phyloP scores from a whole-genome alignment of 2,797 vertebrate genomes.

The Acipenser oxyrinchus region DNA sequence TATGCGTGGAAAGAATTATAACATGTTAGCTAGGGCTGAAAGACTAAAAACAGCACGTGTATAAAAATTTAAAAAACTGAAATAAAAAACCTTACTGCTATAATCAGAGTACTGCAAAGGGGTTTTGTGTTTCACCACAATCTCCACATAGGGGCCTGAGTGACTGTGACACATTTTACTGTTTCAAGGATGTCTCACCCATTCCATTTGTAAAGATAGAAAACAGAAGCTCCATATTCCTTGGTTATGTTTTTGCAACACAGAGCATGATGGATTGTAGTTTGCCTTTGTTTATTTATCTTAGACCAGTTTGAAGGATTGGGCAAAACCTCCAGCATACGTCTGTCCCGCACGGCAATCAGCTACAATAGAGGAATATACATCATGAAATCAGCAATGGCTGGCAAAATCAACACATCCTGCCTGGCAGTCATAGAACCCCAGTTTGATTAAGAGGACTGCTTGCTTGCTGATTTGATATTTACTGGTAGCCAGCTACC shows the following conservation, averaged over 20 bases:
- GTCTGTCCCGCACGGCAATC: constrained; percentile 46
- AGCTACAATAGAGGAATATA: constrained; percentile 50
- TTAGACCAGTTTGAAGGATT: constrained; percentile 43
- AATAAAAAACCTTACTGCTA: constrained; percentile 42
- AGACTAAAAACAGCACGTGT: not conserved
- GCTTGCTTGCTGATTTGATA: constrained; percentile 40
- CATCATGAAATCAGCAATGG: constrained; percentile 57
- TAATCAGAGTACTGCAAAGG: constrained; percentile 44
- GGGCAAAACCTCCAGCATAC: constrained; percentile 38
- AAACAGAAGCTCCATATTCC: constrained; percentile 66
- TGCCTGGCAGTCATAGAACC: constrained; percentile 26
- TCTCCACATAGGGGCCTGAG: not conserved
- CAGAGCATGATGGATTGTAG: constrained; percentile 62
- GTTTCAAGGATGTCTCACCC: constrained; percentile 3
- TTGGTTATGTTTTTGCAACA: constrained; percentile 49
- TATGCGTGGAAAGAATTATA: not conserved
- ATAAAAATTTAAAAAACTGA: not conserved
- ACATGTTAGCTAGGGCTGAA: not conserved
- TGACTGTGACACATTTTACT: constrained; percentile 8
- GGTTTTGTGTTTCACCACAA: constrained; percentile 41
- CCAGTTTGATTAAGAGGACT: constrained; percentile 59
- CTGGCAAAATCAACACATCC: constrained; percentile 14
- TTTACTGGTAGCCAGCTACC: constrained; percentile 49
- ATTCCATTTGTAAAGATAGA: constrained; percentile 47
- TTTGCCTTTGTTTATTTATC: constrained; percentile 62